Evolutionary conservation across 2,888 invertebrate species (phyloP), one percentile per base, ranked within the genome.

Genomic region (Erebia ligea): DNA sequence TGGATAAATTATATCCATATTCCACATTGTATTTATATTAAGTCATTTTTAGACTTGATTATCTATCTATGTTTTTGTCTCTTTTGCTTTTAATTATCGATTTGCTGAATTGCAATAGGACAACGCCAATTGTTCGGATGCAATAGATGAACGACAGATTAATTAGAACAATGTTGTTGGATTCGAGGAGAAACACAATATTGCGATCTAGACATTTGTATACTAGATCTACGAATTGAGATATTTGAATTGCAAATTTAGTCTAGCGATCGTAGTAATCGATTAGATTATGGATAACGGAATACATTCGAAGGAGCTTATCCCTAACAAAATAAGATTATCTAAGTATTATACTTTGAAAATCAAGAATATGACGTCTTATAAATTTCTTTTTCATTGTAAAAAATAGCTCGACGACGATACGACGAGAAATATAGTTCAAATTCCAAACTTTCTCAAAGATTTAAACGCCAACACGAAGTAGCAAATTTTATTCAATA

Each of bases 201-300:
- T 84, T 85, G 84, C 84, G 81, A 79, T 79, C 83, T 84, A 84
- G 85, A 82, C 82, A 84, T 78, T 86, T 84, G 81, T 83, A 80
- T 78, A 74, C 73, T 77, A 71, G 77, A 76, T 83, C 84, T 81
- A 80, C 81, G 34, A 78, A 80, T 78, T 81, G 76, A 78, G 79
- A 81, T 81, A 87, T 88, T 87, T 87, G 87, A 86, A 87, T 86
- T 88, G 87, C 86, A 82, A 83, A 82, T 82, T 66, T 71, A 68
- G 70, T 72, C 52, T 71, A 66, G 65, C 68, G 64, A 62, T 62
- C 59, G 69, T 69, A 25, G 45, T 58, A 67, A 67, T 6, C 67
- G 57, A 67, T 58, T 56, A 66, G 56, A 66, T 66, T 66, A 56
- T 56, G 34, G 54, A 48, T 62, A 45, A 56, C 13, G 8, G 52